A percentile compares a stretch with the other conserved stretches of the same genome.
Evolutionary conservation across 2,113 vertebrate genomes (phyloP).

Genomic region (Acanthisitta chloris): DNA sequence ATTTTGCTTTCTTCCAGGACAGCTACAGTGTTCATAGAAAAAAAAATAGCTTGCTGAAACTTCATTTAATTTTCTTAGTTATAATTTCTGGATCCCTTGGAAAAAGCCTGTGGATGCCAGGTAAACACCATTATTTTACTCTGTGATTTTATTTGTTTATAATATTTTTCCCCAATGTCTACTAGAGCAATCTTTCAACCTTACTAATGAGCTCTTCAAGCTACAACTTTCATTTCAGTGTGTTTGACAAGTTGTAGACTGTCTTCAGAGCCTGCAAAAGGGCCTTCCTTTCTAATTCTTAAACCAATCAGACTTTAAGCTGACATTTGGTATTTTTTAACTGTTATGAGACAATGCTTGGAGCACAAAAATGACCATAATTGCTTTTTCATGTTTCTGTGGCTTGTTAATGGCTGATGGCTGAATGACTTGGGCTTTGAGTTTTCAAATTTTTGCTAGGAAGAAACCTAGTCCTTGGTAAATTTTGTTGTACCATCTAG

Average conservation of each 20-base stretch:
- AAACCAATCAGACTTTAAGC: neutral
- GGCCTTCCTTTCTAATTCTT: neutral
- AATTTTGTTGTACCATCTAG: neutral
- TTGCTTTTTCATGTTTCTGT: neutral
- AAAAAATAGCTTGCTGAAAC: neutral
- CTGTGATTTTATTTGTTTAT: neutral
- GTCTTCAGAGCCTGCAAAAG: neutral
- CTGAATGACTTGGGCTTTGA: neutral
- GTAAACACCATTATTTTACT: neutral
- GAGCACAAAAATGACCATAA: neutral
- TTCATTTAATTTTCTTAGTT: neutral
- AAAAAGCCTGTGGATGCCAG: neutral
- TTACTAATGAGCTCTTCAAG: neutral
- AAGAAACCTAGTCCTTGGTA: neutral
- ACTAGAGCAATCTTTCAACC: neutral
- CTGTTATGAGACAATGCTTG: neutral
- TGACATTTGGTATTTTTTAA: neutral
- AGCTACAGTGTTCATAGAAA: neutral
- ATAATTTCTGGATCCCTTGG: neutral
- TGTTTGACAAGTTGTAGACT: neutral
- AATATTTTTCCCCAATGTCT: neutral
- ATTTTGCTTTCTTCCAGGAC: fast-evolving
- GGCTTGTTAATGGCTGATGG: neutral
- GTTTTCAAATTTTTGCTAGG: neutral
- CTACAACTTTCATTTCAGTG: neutral